Evolutionary conservation across 2,888 invertebrate species (phyloP).

Genomic region (Synanthedon vespiformis): DNA sequence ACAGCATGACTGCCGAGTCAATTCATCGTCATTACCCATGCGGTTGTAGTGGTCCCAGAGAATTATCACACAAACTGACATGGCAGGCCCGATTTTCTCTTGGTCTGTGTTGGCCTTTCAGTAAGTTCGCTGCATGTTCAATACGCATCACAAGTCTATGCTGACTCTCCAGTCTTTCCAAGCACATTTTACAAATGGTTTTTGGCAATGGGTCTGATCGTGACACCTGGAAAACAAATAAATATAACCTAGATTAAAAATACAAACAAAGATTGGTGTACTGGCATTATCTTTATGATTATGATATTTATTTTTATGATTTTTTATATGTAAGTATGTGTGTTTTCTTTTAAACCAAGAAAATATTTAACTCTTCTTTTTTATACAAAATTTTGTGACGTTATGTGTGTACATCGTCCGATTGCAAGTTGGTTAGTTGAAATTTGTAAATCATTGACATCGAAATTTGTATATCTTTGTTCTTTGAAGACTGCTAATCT

Average conservation of each 20-base stretch:
- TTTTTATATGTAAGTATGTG: too few species aligned
- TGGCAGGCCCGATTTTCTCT: conserved; percentile 24
- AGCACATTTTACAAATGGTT: conserved; percentile 74
- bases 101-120: conserved; percentile 41
- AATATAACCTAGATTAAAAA: not conserved
- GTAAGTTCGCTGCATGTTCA: conserved; percentile 50
- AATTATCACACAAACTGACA: conserved; percentile 24
- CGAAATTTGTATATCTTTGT: too few species aligned
- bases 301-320: too few species aligned
- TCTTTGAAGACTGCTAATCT: too few species aligned
- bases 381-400: too few species aligned
- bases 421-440: too few species aligned
- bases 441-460: too few species aligned
- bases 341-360: too few species aligned
- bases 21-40: not conserved
- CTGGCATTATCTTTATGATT: too few species aligned
- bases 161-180: conserved; percentile 70
- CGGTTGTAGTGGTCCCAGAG: conserved; percentile 21
- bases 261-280: not conserved
- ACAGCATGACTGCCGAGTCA: not conserved
- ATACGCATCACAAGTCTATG: conserved; percentile 62
- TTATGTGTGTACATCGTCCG: too few species aligned
- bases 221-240: conserved; percentile 59
- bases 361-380: too few species aligned
- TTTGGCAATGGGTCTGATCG: conserved; percentile 77